Conservation (phyloP, 2,888 invertebrate species). For the Drosophila atripex region DNA sequence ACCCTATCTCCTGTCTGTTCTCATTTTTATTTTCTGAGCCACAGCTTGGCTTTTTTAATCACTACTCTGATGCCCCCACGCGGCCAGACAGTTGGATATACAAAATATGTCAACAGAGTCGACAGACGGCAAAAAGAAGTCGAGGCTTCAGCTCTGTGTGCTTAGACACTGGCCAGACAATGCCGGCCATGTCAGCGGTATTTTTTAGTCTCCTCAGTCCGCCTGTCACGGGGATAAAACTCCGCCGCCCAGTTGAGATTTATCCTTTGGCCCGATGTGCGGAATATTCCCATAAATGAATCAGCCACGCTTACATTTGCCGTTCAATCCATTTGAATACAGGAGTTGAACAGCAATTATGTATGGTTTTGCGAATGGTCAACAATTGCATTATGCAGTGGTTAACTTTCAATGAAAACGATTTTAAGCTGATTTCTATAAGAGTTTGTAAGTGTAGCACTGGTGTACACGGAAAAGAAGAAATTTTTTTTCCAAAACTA, state of each 20-base stretch:
- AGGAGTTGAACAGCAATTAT: constrained; percentile 52
- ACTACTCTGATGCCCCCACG: constrained; percentile 28
- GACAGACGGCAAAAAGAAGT: constrained; percentile 32
- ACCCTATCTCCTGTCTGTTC: not conserved
- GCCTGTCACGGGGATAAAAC: constrained; percentile 35
- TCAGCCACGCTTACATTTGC: constrained; percentile 23
- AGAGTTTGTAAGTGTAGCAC: constrained; percentile 4
- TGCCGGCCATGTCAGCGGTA: constrained; percentile 53
- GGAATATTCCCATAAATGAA: constrained; percentile 24
- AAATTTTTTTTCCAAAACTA: not conserved
- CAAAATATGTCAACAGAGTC: constrained; percentile 51
- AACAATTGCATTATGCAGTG: constrained; percentile 62
- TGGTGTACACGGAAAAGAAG: not conserved
- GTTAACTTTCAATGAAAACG: constrained; percentile 45
- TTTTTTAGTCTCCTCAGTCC: constrained; percentile 38
- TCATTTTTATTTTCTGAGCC: constrained; percentile 28
- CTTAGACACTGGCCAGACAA: constrained; percentile 67
- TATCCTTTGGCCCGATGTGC: constrained; percentile 29
- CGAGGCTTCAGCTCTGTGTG: constrained; percentile 45
- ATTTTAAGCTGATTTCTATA: constrained; percentile 38
- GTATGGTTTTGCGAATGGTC: constrained; percentile 40
- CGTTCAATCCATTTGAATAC: constrained; percentile 18
- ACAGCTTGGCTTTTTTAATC: constrained; percentile 54
- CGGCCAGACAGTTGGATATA: constrained; percentile 45
- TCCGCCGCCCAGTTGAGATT: constrained; percentile 41